Base-by-base conservation (phyloP, 2,797 vertebrate genomes). In the Macrochelys suwanniensis region DNA sequence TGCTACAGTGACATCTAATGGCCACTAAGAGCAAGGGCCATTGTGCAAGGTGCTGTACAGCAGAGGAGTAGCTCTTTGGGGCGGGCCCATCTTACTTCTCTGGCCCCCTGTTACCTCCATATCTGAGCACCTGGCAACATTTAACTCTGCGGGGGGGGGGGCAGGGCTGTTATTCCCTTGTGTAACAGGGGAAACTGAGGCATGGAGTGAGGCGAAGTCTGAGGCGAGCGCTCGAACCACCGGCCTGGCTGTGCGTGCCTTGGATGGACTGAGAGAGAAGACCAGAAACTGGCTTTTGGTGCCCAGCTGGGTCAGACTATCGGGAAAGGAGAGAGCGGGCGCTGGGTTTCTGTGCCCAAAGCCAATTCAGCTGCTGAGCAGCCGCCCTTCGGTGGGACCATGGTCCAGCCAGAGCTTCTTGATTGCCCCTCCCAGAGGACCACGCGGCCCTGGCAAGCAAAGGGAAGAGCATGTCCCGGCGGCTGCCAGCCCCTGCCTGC, bases 401-500 rank as follows among this genome's bases (percentile, higher is more conserved):
- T 7, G 21, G 78, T 91, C 3, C 2, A 84, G 25, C 11, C 4
- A 33, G 11, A 11, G 15, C 47, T 16, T 84, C n/a, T 42, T 37
- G n/a, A 37, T 54, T 89, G 26, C 28, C 17, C 59, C 65, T 57
- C 47, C 28, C 49, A 47, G 45, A 83, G 45, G 54, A 56, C 94
- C 86, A 74, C 28, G 89, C 74, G 71, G 45, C 84, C 47, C 4
- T 54, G 79, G 49, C 89, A 56, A 86, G 11, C 26, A 1, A 0
- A 8, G 15, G 77, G 28, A 86, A 31, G 78, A 56, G 15, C 1
- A 4, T 8, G 23, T 4, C 0, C 0, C 12, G 25, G 1, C 80
- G 89, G 25, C 85, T 54, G 65, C n/a, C 95, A 59, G 6, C 84
- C 81, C 51, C 83, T 87, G 51, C 28, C 84, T 86, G 57, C 84